phyloP scores from a whole-genome alignment of 2,797 vertebrate species.

The Acanthopagrus latus region DNA sequence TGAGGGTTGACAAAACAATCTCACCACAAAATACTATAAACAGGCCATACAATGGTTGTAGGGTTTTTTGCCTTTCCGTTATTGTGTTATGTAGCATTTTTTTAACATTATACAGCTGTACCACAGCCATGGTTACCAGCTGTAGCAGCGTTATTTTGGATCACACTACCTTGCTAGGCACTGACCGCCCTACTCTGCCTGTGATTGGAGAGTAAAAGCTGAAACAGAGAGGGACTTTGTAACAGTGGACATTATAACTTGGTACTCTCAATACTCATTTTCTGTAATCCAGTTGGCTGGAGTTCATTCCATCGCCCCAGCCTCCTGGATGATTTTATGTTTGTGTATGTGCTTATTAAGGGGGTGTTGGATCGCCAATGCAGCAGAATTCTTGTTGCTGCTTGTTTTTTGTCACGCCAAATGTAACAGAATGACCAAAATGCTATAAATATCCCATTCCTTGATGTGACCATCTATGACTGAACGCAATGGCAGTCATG shows the following conservation, averaged over 20 bases:
- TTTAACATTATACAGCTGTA: no score
- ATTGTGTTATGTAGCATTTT: no score
- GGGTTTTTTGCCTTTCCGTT: no score
- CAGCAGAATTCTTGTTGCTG: neutral
- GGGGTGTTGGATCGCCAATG: neutral
- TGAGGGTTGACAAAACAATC: neutral
- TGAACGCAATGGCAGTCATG: slow-evolving; percentile 10
- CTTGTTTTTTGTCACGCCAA: neutral
- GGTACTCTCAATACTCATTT: neutral
- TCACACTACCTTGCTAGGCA: no score
- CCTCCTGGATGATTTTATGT: neutral
- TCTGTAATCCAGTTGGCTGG: neutral
- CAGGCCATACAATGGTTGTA: no score
- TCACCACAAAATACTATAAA: neutral
- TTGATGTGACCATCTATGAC: neutral
- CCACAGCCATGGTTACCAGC: no score
- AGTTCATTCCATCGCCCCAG: neutral
- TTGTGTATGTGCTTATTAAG: neutral
- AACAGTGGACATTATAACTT: no score
- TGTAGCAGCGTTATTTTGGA: no score
- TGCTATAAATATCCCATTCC: slow-evolving; percentile 12
- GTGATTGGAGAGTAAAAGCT: no score
- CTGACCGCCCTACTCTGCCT: no score
- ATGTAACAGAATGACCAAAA: neutral
- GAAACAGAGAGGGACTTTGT: no score